Evolutionary conservation across 2,888 invertebrate species (phyloP).

Genomic region (Loripinus fragilis): DNA sequence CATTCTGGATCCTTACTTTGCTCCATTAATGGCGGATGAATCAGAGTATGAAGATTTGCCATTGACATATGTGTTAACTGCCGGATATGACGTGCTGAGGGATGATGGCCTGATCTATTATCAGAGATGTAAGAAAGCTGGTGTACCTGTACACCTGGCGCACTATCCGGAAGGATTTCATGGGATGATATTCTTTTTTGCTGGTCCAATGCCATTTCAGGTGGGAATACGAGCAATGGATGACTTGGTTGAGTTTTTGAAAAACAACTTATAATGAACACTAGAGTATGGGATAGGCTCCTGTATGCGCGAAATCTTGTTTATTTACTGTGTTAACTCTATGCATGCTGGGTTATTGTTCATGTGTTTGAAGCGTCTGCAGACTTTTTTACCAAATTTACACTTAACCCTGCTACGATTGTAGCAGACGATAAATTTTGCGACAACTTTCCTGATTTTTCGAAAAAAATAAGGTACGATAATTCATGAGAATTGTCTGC

Average conservation of each 20-base stretch:
- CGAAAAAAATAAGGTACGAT: too few relatives aligned
- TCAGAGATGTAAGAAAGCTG: conserved; percentile 72
- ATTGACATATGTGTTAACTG: conserved; percentile 79
- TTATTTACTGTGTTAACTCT: too few relatives aligned
- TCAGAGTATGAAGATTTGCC: conserved; percentile 74
- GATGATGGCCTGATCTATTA: conserved; percentile 83
- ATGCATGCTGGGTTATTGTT: too few relatives aligned
- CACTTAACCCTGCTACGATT: too few relatives aligned
- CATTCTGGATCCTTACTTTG: conserved; percentile 73
- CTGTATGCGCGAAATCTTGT: too few relatives aligned
- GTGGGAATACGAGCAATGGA: conserved; percentile 66
- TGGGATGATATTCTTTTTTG: conserved; percentile 71
- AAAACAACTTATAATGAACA: conserved; percentile 63
- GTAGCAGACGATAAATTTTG: too few relatives aligned
- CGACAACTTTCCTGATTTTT: too few relatives aligned
- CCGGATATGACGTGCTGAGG: conserved; percentile 82
- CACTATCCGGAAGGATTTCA: conserved; percentile 74
- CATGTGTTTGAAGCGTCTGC: too few relatives aligned
- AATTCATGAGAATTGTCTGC: too few relatives aligned
- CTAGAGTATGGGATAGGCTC: too few relatives aligned
- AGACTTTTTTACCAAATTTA: too few relatives aligned
- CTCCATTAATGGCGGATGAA: conserved; percentile 80
- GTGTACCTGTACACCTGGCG: conserved; percentile 73
- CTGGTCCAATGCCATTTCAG: conserved; percentile 68
- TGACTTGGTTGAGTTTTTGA: conserved; percentile 66